phyloP scores from a whole-genome alignment of 2,888 invertebrate species.

The Papilio demoleus region DNA sequence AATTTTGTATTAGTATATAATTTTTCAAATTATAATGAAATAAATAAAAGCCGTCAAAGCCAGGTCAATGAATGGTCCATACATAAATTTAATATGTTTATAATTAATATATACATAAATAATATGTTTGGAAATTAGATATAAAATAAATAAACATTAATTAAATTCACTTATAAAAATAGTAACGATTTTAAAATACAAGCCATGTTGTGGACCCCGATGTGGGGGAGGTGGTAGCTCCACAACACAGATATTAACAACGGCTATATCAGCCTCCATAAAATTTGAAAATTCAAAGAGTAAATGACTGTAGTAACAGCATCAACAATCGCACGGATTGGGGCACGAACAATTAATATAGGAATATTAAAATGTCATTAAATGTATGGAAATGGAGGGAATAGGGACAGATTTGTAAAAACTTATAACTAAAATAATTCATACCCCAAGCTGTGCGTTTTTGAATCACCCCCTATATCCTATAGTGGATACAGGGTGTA shows the following conservation, averaged over 20 bases:
- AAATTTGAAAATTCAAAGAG: constrained; percentile 9
- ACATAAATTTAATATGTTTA: background rate
- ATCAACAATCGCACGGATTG: constrained; percentile 4
- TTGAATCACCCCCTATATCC: background rate
- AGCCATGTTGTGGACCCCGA: background rate
- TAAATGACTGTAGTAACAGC: background rate
- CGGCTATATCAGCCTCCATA: background rate
- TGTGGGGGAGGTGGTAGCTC: too few relatives aligned
- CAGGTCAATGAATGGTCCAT: constrained; percentile 32
- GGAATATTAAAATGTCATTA: background rate
- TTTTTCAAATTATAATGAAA: background rate
- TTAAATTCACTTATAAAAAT: background rate
- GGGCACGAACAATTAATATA: background rate
- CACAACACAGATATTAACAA: background rate
- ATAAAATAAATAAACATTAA: background rate
- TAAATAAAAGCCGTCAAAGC: constrained; percentile 19
- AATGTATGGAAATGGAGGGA: background rate
- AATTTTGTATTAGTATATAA: constrained; percentile 7
- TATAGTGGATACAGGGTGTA: background rate
- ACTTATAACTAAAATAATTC: constrained; percentile 3
- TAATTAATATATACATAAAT: background rate
- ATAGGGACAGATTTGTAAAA: constrained; percentile 14
- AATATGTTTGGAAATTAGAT: background rate
- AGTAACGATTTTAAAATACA: constrained; percentile 2
- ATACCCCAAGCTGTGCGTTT: constrained; percentile 15